Conservation (phyloP, 2,888 invertebrate species). For the Pheosia gnoma region DNA sequence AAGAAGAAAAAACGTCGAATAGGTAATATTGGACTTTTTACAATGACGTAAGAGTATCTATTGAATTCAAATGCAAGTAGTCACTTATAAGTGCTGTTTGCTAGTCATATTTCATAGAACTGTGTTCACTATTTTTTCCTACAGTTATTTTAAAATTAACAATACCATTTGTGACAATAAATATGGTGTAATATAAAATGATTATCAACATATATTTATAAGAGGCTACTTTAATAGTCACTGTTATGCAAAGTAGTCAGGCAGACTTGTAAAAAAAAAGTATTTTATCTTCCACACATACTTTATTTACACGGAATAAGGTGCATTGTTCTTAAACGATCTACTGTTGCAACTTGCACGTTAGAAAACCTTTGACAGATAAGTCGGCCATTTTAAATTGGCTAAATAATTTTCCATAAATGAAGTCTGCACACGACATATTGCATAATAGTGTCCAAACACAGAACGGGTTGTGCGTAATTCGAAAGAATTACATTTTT, state of each 20-base stretch:
- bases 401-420: slow-evolving; percentile 8
- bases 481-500: slow-evolving; percentile 23
- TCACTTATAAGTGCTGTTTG: background rate
- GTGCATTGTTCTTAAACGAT: background rate
- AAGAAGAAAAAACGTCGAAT: background rate
- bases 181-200: background rate
- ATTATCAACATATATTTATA: background rate
- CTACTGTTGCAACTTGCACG: background rate
- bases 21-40: slow-evolving; percentile 12
- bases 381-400: background rate
- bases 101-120: background rate
- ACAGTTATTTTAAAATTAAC: no score
- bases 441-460: slow-evolving; percentile 19
- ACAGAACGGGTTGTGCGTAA: slow-evolving; percentile 30
- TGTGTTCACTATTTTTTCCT: background rate
- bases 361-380: background rate
- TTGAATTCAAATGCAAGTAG: background rate
- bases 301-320: background rate
- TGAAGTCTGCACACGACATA: slow-evolving; percentile 14
- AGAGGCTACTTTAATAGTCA: background rate
- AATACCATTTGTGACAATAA: background rate
- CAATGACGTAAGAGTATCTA: background rate
- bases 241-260: background rate
- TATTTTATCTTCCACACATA: background rate
- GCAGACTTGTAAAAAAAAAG: background rate